Evolutionary conservation across 2,888 invertebrate genomes (phyloP), one percentile per base, ranked within the genome.

Genomic region (Stenchaetothrips biformis): DNA sequence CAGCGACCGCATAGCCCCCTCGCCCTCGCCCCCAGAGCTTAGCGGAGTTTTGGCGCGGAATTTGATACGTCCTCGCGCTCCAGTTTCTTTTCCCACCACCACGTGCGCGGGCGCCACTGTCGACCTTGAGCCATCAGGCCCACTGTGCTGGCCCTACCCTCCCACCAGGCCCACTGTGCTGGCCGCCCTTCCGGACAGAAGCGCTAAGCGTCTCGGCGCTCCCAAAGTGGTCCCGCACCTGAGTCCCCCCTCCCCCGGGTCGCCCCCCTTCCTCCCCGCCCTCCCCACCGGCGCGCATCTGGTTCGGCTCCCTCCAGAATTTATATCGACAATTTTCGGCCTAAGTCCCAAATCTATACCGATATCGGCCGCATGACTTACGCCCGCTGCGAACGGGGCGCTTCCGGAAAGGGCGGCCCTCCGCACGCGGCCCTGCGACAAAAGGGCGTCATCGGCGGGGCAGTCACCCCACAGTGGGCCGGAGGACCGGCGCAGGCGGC

Each of bases 261-360:
- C n/a, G n/a, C 37, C 37, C 67, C 67, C 67, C 67, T 21, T 67
- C 21, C 67, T 0, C 21, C 67, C 25, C 67, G 7, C 67, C 67
- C 67, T 8, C 21, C 21, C 67, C 67, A 7, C 8, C 25, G 67
- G 67, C 67, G 67, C 67, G 67, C 67, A 74, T 74, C 67, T 74
- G 67, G 67, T 59, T 59, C 59, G 59, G 59, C 13, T 74, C 67
- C 67, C 67, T 74, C 67, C 67, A 74, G 67, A 74, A 74, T 74
- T 74, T 74, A 74, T 74, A 74, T 74, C 67, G 67, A 74, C 67
- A 74, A 74, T 74, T 74, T 74, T 74, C 67, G 67, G 67, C 67
- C 67, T 74, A 74, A 74, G 67, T 74, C 67, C 67, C 67, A 74
- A 74, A 74, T 74, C 67, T 74, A 74, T 74, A 74, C 67, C 67